Evolutionary conservation across 1,140 invertebrate species (phyloP).

Genomic region (Zaprionus tsacasi): DNA sequence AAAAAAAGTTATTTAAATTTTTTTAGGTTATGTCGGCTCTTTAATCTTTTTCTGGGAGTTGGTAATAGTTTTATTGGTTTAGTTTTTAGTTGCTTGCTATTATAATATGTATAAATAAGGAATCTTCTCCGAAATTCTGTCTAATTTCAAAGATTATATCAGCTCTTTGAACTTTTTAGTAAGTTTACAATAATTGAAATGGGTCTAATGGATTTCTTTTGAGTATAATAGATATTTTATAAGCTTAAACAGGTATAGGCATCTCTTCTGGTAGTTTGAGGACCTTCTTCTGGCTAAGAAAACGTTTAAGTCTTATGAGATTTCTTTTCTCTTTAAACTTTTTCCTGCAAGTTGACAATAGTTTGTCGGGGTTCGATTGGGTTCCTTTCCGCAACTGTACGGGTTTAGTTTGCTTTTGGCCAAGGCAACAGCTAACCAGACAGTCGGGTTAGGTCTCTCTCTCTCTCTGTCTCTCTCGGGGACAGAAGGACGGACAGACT

Average conservation of each 20-base stretch:
- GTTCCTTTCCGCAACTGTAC: not conserved
- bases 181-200: no score
- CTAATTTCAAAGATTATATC: no score
- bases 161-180: no score
- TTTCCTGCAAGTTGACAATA: constrained; percentile 12
- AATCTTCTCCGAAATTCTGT: no score
- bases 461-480: no score
- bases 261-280: accelerated
- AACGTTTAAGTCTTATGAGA: not conserved
- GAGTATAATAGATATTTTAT: not conserved
- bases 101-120: not conserved
- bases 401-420: constrained; percentile 6
- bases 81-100: not conserved
- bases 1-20: no score
- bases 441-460: not conserved
- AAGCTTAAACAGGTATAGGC: not conserved
- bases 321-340: not conserved
- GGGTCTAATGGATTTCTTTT: no score
- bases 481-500: no score
- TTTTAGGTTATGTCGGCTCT: not conserved
- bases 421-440: constrained; percentile 8
- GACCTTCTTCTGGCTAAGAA: not conserved
- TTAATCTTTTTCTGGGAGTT: not conserved
- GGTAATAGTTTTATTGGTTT: not conserved
- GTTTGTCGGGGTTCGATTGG: constrained; percentile 17